Evolutionary conservation across 2,797 vertebrate genomes (phyloP), one percentile per base, ranked within the genome.

Genomic region (Rhynchonycteris naso): DNA sequence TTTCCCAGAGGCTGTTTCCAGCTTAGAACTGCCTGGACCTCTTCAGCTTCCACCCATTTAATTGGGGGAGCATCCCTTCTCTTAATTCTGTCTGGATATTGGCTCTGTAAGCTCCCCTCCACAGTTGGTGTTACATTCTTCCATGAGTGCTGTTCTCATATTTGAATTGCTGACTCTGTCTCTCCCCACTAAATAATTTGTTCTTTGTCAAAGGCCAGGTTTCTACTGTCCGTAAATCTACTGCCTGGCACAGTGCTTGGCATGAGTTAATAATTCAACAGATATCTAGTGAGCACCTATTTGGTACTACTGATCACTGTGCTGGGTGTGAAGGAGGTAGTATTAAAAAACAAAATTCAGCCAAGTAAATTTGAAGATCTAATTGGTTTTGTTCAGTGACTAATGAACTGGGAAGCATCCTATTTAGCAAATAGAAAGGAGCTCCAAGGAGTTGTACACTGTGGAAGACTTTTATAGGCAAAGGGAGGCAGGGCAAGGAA

Each of bases 151-250:
- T 14, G 15, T 85, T 82, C 33, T 79, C 18, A 7, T 11, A 59
- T 66, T 86, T 83, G 54, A 90, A 12, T 79, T 90, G 35, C 61
- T 89, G 78, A 93, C 63, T 88, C 58, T 79, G 10, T 72, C n/a
- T 72, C n/a, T 90, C 50, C 61, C 26, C 26, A 38, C 5, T 63
- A 24, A 24, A 58, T 88, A 54, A 50, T 86, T 72, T 83, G 35
- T 52, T 93, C 35, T 75, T 86, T 80, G 88, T 56, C 47, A 52
- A 69, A 18, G 28, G 4, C 47, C 33, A 2, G 28, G 1, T 50
- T 69, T 92, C 71, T 76, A 66, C 43, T 56, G 5, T 82, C 80
- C 83, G 3, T 54, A 16, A 76, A 21, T 86, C 33, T 88, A 4
- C 63, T 93, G 54, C 43, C 13, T 22, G 80, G 75, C 54, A 95